These are phyloP conservation scores for Sorex araneus DNA, from an alignment of 2,113 vertebrate genomes.

Conservation along the genomic window DNA sequence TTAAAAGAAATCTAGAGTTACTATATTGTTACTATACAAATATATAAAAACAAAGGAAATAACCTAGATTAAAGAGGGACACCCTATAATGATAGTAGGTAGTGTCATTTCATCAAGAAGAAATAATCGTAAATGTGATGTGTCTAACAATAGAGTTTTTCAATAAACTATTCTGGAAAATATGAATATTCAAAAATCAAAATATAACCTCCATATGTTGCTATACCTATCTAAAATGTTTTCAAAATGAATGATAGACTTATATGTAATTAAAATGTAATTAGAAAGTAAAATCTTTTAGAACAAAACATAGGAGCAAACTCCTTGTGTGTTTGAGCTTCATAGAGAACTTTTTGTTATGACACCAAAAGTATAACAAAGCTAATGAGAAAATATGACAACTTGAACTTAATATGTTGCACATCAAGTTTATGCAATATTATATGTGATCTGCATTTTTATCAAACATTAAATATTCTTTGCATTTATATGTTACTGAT, in stretches of 20 bases:
- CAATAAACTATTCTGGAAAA: background rate
- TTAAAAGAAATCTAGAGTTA: no score
- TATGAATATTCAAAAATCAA: background rate
- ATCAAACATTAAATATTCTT: constrained; percentile 24
- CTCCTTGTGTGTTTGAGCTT: background rate
- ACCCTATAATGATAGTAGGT: background rate
- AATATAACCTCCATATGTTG: background rate
- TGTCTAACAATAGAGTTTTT: background rate
- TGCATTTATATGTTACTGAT: constrained; percentile 14
- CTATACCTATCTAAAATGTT: constrained; percentile 22
- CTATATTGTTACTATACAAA: no score
- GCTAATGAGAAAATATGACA: background rate
- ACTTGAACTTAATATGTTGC: background rate
- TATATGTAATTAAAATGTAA: background rate
- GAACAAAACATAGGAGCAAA: constrained; percentile 11
- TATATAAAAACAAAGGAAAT: background rate
- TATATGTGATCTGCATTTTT: no score
- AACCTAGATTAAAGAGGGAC: background rate
- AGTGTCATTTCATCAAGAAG: background rate
- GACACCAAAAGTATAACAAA: background rate
- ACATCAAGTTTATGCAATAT: no score
- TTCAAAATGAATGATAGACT: background rate
- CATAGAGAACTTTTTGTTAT: background rate
- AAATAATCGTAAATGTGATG: background rate
- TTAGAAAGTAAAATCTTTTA: background rate